Conservation (phyloP, 2,888 invertebrate genomes). For the Apodemia zela region DNA sequence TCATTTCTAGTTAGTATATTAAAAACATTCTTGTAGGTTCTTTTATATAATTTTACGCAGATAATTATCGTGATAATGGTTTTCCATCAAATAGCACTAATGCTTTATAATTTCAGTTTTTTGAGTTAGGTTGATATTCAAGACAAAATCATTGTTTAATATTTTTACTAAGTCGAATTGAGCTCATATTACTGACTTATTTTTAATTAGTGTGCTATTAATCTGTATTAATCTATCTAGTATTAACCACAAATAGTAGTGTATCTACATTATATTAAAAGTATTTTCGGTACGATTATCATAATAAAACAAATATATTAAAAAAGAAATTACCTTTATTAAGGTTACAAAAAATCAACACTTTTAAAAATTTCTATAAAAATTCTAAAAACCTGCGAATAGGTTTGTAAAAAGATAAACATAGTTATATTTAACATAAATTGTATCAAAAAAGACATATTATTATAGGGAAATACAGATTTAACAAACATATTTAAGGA, state of each 20-base stretch:
- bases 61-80: background rate
- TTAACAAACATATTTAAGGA: too few species aligned
- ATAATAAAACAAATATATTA: background rate
- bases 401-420: too few species aligned
- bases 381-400: too few species aligned
- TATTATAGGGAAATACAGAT: too few species aligned
- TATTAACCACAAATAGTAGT: too few species aligned
- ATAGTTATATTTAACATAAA: too few species aligned
- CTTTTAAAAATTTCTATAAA: too few species aligned
- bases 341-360: background rate
- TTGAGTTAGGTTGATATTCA: constrained; percentile 2
- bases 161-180: constrained; percentile 2
- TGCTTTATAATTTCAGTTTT: background rate
- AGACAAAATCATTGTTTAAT: constrained; percentile 14
- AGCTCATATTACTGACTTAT: background rate
- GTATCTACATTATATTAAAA: too few species aligned
- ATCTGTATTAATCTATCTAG: background rate
- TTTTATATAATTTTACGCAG: background rate
- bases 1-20: background rate
- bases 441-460: too few species aligned
- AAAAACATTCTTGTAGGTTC: background rate
- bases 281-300: too few species aligned
- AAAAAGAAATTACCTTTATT: background rate
- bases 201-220: background rate
- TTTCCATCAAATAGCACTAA: background rate